A percentile compares a stretch with the other conserved stretches of the same genome.
These are phyloP conservation scores for Panurus biarmicus DNA, from an alignment of 2,113 vertebrate species.

Conservation along the genomic window DNA sequence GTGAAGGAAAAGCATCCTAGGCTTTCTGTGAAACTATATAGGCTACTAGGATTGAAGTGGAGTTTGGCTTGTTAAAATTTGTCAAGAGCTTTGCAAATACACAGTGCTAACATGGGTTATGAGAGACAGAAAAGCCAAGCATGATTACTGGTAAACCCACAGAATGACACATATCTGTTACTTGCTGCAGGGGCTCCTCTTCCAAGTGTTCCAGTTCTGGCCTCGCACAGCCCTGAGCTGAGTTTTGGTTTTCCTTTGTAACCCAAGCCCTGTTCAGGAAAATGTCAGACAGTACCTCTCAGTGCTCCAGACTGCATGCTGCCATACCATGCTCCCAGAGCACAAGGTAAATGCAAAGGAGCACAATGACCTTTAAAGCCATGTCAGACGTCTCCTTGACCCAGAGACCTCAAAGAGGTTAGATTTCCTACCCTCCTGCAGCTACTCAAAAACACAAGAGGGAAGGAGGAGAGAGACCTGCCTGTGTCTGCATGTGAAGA, in stretches of 20 bases:
- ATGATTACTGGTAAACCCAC: background rate
- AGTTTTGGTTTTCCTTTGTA: slow-evolving; percentile 9
- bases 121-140: background rate
- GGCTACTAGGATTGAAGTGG: background rate
- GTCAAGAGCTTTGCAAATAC: background rate
- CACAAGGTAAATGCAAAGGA: slow-evolving; percentile 40
- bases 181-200: slow-evolving; percentile 31
- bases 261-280: slow-evolving; percentile 18
- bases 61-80: slow-evolving; percentile 7
- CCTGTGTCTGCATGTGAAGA: background rate
- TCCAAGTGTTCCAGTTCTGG: background rate
- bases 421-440: background rate
- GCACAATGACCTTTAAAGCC: slow-evolving; percentile 67
- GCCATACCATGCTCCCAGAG: background rate
- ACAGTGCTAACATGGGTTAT: background rate
- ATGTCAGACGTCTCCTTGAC: slow-evolving; percentile 60
- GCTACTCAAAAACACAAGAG: background rate
- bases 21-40: background rate
- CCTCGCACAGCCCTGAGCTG: background rate
- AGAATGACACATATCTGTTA: background rate
- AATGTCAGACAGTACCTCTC: slow-evolving; percentile 53
- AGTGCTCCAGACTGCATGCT: background rate
- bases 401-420: slow-evolving; percentile 47
- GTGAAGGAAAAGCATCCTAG: background rate
- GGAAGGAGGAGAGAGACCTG: background rate